These are phyloP conservation scores for Neria commutata DNA, from an alignment of 2,888 invertebrate species.

Conservation along the genomic window DNA sequence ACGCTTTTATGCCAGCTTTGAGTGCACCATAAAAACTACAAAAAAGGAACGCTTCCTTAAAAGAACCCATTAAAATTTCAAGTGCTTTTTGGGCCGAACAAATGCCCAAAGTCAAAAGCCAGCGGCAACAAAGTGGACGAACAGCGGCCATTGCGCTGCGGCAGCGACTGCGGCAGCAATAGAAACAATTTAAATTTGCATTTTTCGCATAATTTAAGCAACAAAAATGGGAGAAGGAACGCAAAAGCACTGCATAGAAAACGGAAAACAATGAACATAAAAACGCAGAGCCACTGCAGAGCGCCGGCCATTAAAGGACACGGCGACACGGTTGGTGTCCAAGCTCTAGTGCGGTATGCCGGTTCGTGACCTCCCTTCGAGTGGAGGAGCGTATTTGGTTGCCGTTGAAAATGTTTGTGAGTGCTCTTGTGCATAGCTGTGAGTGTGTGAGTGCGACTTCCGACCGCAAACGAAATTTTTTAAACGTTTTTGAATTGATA, in stretches of 20 bases:
- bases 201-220: constrained; percentile 40
- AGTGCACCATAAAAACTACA: background rate
- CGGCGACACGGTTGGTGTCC: background rate
- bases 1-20: constrained; percentile 38
- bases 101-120: background rate
- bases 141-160: background rate
- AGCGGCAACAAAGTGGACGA: background rate
- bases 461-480: constrained; percentile 54
- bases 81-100: background rate
- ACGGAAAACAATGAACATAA: background rate
- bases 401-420: background rate
- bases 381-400: background rate
- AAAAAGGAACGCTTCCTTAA: too few relatives aligned
- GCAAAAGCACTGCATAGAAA: background rate
- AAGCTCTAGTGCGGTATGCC: background rate
- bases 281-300: background rate
- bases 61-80: too few relatives aligned
- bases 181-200: constrained; percentile 58
- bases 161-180: constrained; percentile 52
- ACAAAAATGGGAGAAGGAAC: background rate
- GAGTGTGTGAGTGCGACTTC: constrained; percentile 49
- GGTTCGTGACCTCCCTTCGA: too few relatives aligned
- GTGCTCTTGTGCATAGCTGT: constrained; percentile 34
- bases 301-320: constrained; percentile 40
- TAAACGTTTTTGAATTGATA: constrained; percentile 54